Evolutionary conservation across 2,113 vertebrate genomes (phyloP), one percentile per base, ranked within the genome.

Genomic region (Tyto alba): DNA sequence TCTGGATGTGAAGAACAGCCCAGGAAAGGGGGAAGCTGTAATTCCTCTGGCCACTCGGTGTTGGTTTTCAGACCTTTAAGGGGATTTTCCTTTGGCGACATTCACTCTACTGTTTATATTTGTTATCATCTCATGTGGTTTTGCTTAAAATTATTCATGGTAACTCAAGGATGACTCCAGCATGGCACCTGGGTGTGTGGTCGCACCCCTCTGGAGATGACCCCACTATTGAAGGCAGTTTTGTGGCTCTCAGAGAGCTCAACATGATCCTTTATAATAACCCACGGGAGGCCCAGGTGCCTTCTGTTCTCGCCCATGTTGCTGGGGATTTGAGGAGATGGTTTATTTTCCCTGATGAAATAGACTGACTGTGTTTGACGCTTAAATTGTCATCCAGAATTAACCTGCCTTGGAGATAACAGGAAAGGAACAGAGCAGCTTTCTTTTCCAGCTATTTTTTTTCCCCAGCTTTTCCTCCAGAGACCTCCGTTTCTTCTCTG

Each of bases 381-480:
- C 62, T 94, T 89, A 79, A 89, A 72, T 91, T 89, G 77, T 91
- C 81, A 81, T 88, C 50, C 38, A 32, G 71, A 95, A 95, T 93
- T 93, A 96, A 85, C 57, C 78, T 93, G 57, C 30, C 17, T 41
- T n/a, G 29, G 80, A 87, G 71, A 64, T 71, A 92, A 68, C 3
- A 4, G 53, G 21, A 67, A 38, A 63, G 48, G 84, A 86, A 66
- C 47, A 41, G 78, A 67, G 71, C n/a, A 76, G 45, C 43, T 50
- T 93, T 92, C 59, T 90, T 23, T 88, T 43, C 36, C 55, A 69
- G 40, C 38, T 88, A 27, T 43, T 45, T 9, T n/a, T 7, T 2
- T 8, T 8, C 26, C 14, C 40, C 57, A 0, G 27, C 38, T 56
- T 81, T 96, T 84, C 36, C 90, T 87, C 79, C 72, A 72, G 76